Percentiles rank a stretch among this genome's conserved stretches.
phyloP scores from a whole-genome alignment of 1,140 invertebrate genomes.

The Orius laevigatus region DNA sequence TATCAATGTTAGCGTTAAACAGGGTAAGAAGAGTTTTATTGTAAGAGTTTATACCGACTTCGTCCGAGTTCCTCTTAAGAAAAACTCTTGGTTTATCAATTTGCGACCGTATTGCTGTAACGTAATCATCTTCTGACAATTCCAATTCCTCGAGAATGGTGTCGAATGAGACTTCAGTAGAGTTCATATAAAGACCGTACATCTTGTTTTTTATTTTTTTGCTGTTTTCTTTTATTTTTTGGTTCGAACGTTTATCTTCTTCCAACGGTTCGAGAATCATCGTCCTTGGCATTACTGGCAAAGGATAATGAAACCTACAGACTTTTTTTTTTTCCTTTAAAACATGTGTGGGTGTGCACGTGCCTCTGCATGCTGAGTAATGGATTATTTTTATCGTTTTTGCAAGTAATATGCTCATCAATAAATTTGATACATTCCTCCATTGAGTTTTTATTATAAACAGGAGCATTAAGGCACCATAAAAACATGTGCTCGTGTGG shows the following conservation, averaged over 20 bases:
- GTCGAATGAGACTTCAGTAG: too few species aligned
- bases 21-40: background rate
- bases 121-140: background rate
- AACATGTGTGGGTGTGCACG: conserved; percentile 4
- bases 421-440: conserved; percentile 9
- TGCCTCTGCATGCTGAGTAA: background rate
- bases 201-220: too few species aligned
- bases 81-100: background rate
- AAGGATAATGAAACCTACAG: background rate
- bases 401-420: conserved; percentile 9
- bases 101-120: background rate
- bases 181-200: too few species aligned
- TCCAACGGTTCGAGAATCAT: background rate
- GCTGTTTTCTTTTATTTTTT: too few species aligned
- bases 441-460: background rate
- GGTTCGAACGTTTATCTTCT: too few species aligned
- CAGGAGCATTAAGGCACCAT: background rate
- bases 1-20: too few species aligned
- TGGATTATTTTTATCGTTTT: conserved; percentile 1
- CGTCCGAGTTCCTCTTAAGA: background rate
- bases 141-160: too few species aligned
- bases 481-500: background rate
- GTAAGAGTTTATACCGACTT: too few species aligned
- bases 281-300: background rate
- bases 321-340: conserved; percentile 1